Evolutionary conservation across 37 sponge, comb jelly and placozoan species (phyloP), one percentile per base, ranked within the genome.

Genomic region (Geodia barretti): DNA sequence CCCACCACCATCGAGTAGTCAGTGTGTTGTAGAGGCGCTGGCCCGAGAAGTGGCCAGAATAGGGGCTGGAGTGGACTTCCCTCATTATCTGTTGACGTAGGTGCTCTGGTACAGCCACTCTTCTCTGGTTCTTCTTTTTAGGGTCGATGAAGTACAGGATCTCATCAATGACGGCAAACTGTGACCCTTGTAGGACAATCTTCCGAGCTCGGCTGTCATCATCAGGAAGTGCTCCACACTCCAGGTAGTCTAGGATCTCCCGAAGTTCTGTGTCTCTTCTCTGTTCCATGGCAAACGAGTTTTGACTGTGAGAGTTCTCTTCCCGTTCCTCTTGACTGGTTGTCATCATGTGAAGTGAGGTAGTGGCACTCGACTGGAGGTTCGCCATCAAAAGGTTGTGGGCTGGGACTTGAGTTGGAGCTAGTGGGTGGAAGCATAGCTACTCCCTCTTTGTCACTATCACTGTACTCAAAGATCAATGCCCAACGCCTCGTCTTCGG

Each of bases 31-130:
- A 86, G 33, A 87, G 26, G 9, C 75, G 39, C 17, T 68, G 63
- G 1, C 88, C 87, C 20, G 92, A 82, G 37, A 91, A 87, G 54
- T 91, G 92, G 1, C 84, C 92, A 61, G 78, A 59, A 69, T 83
- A 73, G 17, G 63, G 54, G 25, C 92, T 80, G 40, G 76, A 4
- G 62, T 87, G 88, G 64, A 32, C 42, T 74, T 87, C 76, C 35
- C 73, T 33, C 80, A 91, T 29, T 17, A 91, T 47, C 32, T 36
- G 8, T 14, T 77, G 1, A 20, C 62, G 38, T 11, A 91, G 47
- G 20, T 87, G 88, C 0, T 0, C n/a, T 19, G 87, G 92, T 23
- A 91, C 92, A 41, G 39, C 92, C 59, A 28, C 77, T 54, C 88
- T 35, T 76, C 68, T 91, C 41, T 47, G 60, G 58, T 79, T 23